phyloP scores from a whole-genome alignment of 2,888 invertebrate species.

The Allygus modestus region DNA sequence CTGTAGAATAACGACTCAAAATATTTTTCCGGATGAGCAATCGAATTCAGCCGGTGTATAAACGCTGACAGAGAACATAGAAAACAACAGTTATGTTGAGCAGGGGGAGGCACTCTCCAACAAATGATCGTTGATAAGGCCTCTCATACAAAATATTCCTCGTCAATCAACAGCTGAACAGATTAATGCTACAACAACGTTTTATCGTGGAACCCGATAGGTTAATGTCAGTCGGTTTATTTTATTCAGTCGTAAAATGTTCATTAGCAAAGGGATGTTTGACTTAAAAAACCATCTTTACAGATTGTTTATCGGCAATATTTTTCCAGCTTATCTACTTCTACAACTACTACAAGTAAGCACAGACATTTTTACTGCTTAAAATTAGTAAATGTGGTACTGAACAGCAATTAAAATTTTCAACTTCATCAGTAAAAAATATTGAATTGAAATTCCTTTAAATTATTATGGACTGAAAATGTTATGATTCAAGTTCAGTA shows the following conservation, averaged over 20 bases:
- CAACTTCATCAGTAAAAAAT: no score
- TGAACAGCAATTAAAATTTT: no score
- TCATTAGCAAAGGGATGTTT: background rate
- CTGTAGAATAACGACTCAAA: no score
- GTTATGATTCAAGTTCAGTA: no score
- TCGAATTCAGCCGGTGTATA: background rate
- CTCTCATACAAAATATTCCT: constrained; percentile 23
- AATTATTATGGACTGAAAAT: no score
- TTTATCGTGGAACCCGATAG: background rate
- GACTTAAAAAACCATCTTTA: background rate
- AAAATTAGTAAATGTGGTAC: no score
- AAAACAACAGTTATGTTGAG: background rate
- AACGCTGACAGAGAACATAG: constrained; percentile 12
- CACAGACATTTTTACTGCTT: no score
- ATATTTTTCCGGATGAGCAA: no score
- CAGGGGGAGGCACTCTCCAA: constrained; percentile 21
- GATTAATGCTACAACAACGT: constrained; percentile 8
- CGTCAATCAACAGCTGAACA: constrained; percentile 6
- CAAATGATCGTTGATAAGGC: constrained; percentile 18
- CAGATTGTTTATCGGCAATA: background rate
- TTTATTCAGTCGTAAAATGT: background rate
- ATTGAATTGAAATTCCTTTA: no score
- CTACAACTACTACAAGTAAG: no score
- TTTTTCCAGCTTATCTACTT: no score
- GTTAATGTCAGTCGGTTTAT: constrained; percentile 11